Evolutionary conservation across 2,888 invertebrate genomes (phyloP).

Genomic region (Neocrepidodera transversa): DNA sequence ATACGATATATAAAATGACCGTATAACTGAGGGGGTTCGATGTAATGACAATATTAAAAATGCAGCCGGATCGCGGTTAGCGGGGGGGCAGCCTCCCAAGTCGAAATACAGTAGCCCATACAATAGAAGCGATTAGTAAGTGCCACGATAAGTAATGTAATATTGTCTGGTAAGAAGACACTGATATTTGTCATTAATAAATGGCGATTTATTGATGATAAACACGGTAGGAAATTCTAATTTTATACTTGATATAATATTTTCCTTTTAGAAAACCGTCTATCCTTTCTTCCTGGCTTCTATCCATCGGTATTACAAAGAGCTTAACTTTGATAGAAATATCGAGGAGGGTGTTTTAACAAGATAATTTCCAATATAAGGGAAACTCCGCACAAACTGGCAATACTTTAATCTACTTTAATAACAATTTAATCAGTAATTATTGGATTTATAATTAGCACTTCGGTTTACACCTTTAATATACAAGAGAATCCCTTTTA

Average conservation of each 20-base stretch:
- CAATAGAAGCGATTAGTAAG: slow-evolving; percentile 54
- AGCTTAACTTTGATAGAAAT: slow-evolving; percentile 43
- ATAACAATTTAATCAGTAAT: slow-evolving; percentile 57
- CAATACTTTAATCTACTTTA: slow-evolving; percentile 57
- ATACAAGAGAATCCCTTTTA: slow-evolving; percentile 39
- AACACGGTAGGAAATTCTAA: neutral
- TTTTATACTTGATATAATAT: no score
- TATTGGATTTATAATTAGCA: slow-evolving; percentile 56
- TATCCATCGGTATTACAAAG: slow-evolving; percentile 37
- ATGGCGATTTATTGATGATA: slow-evolving; percentile 40
- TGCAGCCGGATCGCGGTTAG: slow-evolving; percentile 49
- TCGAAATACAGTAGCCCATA: slow-evolving; percentile 59
- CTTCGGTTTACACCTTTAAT: slow-evolving; percentile 47
- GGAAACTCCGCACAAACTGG: slow-evolving; percentile 41
- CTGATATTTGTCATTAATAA: slow-evolving; percentile 52
- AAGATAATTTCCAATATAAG: slow-evolving; percentile 47
- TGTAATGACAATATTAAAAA: slow-evolving; percentile 57
- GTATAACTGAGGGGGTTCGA: slow-evolving; percentile 36
- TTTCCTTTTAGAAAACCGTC: slow-evolving; percentile 13
- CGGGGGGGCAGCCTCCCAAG: slow-evolving; percentile 56
- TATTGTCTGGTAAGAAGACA: slow-evolving; percentile 52
- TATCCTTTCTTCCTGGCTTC: neutral
- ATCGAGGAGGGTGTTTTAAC: slow-evolving; percentile 44
- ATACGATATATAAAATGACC: slow-evolving; percentile 14
- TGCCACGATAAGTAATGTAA: slow-evolving; percentile 55